Conservation (phyloP, 2,888 invertebrate species). For the Beris chalybata region DNA sequence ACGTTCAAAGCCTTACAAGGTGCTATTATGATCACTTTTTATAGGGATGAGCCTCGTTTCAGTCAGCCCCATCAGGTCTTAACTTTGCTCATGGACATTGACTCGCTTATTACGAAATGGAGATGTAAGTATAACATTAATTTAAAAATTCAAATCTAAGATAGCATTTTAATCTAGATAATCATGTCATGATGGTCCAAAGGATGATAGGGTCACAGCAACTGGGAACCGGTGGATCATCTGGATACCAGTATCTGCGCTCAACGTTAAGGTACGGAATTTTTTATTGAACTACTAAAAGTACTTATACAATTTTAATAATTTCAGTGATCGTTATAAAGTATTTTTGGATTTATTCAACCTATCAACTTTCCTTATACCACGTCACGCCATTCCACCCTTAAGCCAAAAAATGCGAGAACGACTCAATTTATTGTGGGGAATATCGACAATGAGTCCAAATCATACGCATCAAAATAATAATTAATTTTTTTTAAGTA, state of each 20-base stretch:
- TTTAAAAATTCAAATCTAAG: constrained; percentile 1
- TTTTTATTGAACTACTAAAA: constrained; percentile 14
- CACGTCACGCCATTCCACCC: constrained; percentile 87
- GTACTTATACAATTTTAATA: constrained; percentile 24
- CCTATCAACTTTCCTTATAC: constrained; percentile 93
- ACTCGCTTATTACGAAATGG: constrained; percentile 98
- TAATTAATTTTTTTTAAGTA: not conserved
- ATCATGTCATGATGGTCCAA: constrained; percentile 98
- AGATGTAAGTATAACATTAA: constrained; percentile 72
- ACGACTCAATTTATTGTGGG: constrained; percentile 42
- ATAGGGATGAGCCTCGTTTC: constrained; percentile 95
- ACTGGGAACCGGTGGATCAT: constrained; percentile 95
- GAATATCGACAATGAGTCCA: not conserved
- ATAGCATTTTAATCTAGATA: constrained; percentile 66
- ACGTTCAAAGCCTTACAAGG: constrained; percentile 92
- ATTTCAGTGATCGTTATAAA: constrained; percentile 93
- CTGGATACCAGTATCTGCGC: constrained; percentile 96
- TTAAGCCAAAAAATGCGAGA: constrained; percentile 74
- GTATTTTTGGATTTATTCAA: constrained; percentile 98
- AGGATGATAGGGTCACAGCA: constrained; percentile 97
- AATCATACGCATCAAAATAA: not conserved
- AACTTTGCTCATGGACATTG: constrained; percentile 94
- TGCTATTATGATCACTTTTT: constrained; percentile 96
- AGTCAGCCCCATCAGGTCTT: constrained; percentile 97
- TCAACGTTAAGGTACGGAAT: constrained; percentile 86